Evolutionary conservation across 2,888 invertebrate species (phyloP).

Genomic region (Lymantria dispar): DNA sequence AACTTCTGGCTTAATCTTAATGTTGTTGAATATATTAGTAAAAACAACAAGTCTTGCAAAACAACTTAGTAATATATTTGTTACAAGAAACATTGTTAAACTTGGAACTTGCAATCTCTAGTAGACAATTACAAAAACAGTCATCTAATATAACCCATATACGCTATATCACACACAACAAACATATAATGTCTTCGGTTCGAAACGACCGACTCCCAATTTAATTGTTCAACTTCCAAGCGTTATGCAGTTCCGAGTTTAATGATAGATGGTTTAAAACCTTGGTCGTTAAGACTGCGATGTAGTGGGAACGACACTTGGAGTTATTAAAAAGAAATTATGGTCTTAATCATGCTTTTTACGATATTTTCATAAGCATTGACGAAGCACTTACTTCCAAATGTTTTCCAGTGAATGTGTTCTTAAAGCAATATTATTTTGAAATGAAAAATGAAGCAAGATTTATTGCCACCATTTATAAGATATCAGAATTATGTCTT

Average conservation of each 20-base stretch:
- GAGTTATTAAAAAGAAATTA: constrained; percentile 3
- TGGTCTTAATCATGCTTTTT: neutral
- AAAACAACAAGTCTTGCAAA: too few relatives aligned
- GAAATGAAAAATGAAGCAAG: too few relatives aligned
- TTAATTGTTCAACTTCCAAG: constrained; percentile 67
- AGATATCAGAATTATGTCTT: too few relatives aligned
- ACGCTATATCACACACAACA: constrained; percentile 21
- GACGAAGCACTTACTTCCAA: neutral
- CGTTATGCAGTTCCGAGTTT: constrained; percentile 61
- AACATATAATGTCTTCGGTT: constrained; percentile 45
- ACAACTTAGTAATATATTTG: too few relatives aligned
- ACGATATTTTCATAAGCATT: neutral
- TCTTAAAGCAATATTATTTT: too few relatives aligned
- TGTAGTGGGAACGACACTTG: constrained; percentile 11
- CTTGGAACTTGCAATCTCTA: constrained; percentile 8
- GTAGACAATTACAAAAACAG: constrained; percentile 14
- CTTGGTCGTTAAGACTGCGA: constrained; percentile 28
- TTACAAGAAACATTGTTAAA: constrained; percentile 4
- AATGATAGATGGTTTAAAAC: constrained; percentile 55
- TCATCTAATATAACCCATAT: constrained; percentile 25
- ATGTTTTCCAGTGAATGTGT: neutral
- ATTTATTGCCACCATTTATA: too few relatives aligned
- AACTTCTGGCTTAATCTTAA: too few relatives aligned
- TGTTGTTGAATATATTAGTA: too few relatives aligned
- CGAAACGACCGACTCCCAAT: constrained; percentile 56